Percentiles rank a stretch among this genome's conserved stretches.
Evolutionary conservation across 2,888 invertebrate genomes (phyloP).

Genomic region (Acanthacorydalis orientalis): DNA sequence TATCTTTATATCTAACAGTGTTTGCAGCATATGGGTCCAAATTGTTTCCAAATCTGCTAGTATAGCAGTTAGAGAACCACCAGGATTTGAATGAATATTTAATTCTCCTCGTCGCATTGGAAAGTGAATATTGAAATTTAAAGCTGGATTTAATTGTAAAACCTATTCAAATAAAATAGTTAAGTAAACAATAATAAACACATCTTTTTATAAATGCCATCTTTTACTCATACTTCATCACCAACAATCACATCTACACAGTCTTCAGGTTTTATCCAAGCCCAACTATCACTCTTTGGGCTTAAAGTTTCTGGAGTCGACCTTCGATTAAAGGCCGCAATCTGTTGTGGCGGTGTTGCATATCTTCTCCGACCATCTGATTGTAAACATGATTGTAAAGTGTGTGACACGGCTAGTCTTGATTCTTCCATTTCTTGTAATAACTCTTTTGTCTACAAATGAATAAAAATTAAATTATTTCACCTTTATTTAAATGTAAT

Average conservation of each 20-base stretch:
- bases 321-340: constrained; percentile 71
- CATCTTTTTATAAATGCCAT: not conserved
- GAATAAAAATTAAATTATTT: constrained; percentile 2
- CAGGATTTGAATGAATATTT: constrained; percentile 66
- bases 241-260: constrained; percentile 54
- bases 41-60: constrained; percentile 74
- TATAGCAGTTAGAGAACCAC: constrained; percentile 73
- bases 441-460: constrained; percentile 38
- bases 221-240: constrained; percentile 39
- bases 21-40: constrained; percentile 68
- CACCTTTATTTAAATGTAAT: not conserved
- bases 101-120: constrained; percentile 78
- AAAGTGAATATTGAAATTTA: constrained; percentile 75
- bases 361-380: constrained; percentile 66
- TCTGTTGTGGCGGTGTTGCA: constrained; percentile 79
- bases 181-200: not conserved
- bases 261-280: constrained; percentile 43
- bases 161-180: constrained; percentile 24
- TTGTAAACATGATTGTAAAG: constrained; percentile 71
- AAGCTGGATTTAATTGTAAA: constrained; percentile 45
- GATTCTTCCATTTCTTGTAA: constrained; percentile 72
- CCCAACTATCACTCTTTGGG: constrained; percentile 31
- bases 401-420: constrained; percentile 65
- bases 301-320: constrained; percentile 51
- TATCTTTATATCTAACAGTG: constrained; percentile 56